These are phyloP conservation scores for Cryptoblepharus egeriae DNA, from an alignment of 2,797 vertebrate genomes.

Conservation along the genomic window DNA sequence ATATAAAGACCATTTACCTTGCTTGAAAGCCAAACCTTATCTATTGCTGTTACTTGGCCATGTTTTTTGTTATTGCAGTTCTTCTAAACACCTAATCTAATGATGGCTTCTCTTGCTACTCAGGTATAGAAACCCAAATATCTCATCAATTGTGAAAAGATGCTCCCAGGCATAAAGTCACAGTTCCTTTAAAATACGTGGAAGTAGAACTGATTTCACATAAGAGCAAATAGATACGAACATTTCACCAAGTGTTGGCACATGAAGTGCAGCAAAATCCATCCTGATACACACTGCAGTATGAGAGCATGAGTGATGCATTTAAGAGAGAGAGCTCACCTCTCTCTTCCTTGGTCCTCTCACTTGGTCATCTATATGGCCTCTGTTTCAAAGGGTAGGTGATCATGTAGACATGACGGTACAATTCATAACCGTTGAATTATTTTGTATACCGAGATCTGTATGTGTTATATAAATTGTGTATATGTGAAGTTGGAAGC, in stretches of 20 bases:
- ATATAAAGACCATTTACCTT: neutral
- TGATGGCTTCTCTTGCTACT: neutral
- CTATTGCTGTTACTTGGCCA: neutral
- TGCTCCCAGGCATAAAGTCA: neutral
- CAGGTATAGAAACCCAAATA: neutral
- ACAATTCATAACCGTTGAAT: neutral
- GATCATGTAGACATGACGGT: neutral
- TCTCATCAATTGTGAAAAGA: neutral
- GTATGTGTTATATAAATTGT: neutral
- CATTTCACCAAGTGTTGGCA: neutral
- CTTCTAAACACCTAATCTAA: neutral
- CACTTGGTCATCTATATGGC: neutral
- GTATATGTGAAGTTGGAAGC: neutral
- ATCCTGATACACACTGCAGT: neutral
- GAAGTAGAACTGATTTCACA: neutral
- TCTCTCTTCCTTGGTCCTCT: no score
- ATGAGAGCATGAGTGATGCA: neutral
- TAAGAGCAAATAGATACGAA: neutral
- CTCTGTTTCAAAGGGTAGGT: neutral
- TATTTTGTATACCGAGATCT: neutral
- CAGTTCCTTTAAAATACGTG: neutral
- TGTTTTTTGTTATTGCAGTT: neutral
- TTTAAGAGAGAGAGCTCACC: neutral
- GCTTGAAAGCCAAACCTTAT: conserved; percentile 4
- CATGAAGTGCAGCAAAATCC: neutral